These are phyloP conservation scores for Marmota monax DNA, from an alignment of 2,113 vertebrate genomes.

Conservation along the genomic window DNA sequence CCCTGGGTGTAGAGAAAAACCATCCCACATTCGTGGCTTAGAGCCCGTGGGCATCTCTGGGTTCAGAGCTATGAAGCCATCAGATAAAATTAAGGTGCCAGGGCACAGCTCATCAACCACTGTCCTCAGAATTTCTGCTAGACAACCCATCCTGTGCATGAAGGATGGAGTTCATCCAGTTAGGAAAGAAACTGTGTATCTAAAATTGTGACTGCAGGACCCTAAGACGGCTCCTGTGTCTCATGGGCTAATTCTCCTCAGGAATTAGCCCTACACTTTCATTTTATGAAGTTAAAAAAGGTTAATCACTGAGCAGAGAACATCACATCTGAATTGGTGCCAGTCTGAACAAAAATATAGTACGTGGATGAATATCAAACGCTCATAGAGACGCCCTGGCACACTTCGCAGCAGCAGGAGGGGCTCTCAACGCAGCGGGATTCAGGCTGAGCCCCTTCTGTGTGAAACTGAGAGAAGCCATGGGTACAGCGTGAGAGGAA, in stretches of 20 bases:
- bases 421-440: neutral
- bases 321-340: neutral
- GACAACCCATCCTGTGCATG: neutral
- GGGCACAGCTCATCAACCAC: neutral
- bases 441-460: neutral
- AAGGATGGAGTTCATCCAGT: neutral
- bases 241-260: neutral
- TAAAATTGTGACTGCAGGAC: neutral
- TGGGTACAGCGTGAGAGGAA: neutral
- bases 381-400: neutral
- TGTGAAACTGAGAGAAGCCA: neutral
- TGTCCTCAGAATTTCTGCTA: neutral
- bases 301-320: constrained; percentile 28
- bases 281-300: neutral
- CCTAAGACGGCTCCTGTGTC: neutral
- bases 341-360: neutral
- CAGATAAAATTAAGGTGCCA: neutral
- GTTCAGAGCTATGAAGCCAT: neutral
- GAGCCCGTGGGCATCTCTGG: neutral
- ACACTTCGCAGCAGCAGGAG: neutral
- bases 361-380: neutral
- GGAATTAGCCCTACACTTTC: neutral
- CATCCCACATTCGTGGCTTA: fast-evolving
- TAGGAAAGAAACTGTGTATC: neutral
- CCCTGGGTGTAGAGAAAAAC: neutral